Base-by-base conservation (phyloP, 2,888 invertebrate genomes). In the Drosophila dives region DNA sequence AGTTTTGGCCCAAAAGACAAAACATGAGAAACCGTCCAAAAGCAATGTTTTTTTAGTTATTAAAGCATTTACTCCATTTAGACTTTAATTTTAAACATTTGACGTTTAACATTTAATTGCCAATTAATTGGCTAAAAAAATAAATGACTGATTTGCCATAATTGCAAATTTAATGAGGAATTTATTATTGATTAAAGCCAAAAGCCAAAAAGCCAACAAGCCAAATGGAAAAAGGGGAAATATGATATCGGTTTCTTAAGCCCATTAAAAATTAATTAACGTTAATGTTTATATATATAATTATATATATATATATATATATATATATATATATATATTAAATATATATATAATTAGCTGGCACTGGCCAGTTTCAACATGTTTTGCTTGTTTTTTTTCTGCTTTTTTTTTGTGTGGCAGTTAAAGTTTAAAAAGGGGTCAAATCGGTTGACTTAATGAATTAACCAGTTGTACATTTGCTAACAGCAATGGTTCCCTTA, bases 1-100 rank as follows among this genome's bases (percentile, higher is more conserved):
- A 56, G 60, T 78, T 54, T 61, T 42, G 34, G 59, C 42, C 48
- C 29, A 58, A 48, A 48, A 49, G 26, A 11, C 60, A 32, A 42
- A 49, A 60, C 29, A 29, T 15, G 0, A 15, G 20, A 45, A 45
- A 8, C 45, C 20, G 20, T 23, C 20, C 20, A 45, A 20, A 23
- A 45, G 4, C 45, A 45, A 23, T 40, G 40, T 10, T n/a, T 29
- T 29, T 29, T 6, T 29, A 29, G 29, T 29, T 29, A 29, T 29
- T 29, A 29, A 29, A 29, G 6, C 29, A 29, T 29, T 29, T 29
- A 29, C 29, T 29, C 2, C 6, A 5, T 20, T 20, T 20, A 1
- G 8, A 23, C 23, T 45, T 45, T 45, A 15, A 23, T 4, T 7
- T 23, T 1, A 45, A 45, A 23, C 15, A 45, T 23, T 15, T 1